A percentile compares a stretch with the other conserved stretches of the same genome.
Evolutionary conservation across 2,797 vertebrate species (phyloP).

Genomic region (Nyctalus aviator): DNA sequence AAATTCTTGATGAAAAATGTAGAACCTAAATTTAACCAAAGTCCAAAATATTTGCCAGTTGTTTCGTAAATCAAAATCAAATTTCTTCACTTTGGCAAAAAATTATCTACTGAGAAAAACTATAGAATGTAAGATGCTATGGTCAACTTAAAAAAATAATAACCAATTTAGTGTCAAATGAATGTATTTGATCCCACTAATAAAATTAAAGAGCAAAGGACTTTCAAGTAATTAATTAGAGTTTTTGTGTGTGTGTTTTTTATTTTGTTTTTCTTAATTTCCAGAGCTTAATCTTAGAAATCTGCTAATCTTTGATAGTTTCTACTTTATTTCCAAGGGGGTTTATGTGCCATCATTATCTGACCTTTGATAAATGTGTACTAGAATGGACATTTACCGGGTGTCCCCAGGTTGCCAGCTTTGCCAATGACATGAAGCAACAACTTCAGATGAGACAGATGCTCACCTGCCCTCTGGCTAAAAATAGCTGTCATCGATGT

Average conservation of each 20-base stretch:
- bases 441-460: slow-evolving; percentile 33
- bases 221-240: slow-evolving; percentile 48
- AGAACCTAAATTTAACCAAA: background rate
- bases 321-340: background rate
- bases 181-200: slow-evolving; percentile 12
- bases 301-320: background rate
- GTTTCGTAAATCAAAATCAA: background rate
- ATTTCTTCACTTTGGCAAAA: slow-evolving; percentile 11
- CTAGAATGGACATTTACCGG: background rate
- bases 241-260: background rate
- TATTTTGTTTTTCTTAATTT: background rate
- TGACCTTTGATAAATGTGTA: slow-evolving; percentile 9
- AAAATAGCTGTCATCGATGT: slow-evolving; percentile 60
- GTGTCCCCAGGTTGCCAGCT: background rate
- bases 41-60: slow-evolving; percentile 4
- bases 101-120: slow-evolving; percentile 43
- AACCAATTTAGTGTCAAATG: background rate
- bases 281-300: background rate
- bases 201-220: background rate
- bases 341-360: background rate
- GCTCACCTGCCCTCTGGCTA: slow-evolving; percentile 54
- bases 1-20: slow-evolving; percentile 26
- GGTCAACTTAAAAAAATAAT: slow-evolving; percentile 15
- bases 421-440: background rate
- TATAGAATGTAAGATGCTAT: background rate